Conservation (phyloP, 2,797 vertebrate species). For the Naso thynnoides region DNA sequence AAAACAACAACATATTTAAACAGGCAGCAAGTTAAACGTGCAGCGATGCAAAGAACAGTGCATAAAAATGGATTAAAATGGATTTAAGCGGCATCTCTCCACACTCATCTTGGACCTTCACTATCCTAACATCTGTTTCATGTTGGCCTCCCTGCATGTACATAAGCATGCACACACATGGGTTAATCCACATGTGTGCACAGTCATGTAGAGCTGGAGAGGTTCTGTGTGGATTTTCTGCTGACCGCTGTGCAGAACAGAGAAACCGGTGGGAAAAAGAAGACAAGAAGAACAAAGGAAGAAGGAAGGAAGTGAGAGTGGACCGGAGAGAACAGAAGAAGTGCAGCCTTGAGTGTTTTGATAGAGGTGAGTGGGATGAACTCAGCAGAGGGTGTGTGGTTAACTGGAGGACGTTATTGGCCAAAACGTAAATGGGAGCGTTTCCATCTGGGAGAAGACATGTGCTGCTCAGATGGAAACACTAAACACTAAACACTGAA, state of each 20-base stretch:
- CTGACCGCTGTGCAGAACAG: slow-evolving; percentile 25
- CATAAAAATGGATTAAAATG: too few species aligned
- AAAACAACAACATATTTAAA: too few species aligned
- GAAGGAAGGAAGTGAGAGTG: slow-evolving; percentile 3
- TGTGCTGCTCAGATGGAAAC: slow-evolving; percentile 43
- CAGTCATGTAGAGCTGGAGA: slow-evolving; percentile 61
- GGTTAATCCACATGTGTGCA: slow-evolving; percentile 44
- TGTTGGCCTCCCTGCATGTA: slow-evolving; percentile 36
- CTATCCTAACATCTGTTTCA: slow-evolving; percentile 62
- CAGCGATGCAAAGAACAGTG: too few species aligned
- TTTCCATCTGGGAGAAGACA: slow-evolving; percentile 62
- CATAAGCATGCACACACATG: slow-evolving; percentile 32
- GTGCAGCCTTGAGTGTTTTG: slow-evolving; percentile 72
- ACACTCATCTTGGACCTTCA: slow-evolving; percentile 37
- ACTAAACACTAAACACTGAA: too few species aligned
- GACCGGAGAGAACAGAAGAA: not conserved
- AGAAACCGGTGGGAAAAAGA: slow-evolving; percentile 2
- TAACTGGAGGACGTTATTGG: slow-evolving; percentile 70
- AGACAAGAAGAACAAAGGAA: slow-evolving; percentile 7
- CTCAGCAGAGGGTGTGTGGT: slow-evolving; percentile 72
- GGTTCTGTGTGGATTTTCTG: slow-evolving; percentile 37
- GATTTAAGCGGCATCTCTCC: slow-evolving; percentile 33
- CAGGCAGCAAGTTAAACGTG: too few species aligned
- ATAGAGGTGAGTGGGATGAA: slow-evolving; percentile 70
- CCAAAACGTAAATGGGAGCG: slow-evolving; percentile 38